Conservation (phyloP, 2,797 vertebrate genomes). For the Poliocrania exsul region DNA sequence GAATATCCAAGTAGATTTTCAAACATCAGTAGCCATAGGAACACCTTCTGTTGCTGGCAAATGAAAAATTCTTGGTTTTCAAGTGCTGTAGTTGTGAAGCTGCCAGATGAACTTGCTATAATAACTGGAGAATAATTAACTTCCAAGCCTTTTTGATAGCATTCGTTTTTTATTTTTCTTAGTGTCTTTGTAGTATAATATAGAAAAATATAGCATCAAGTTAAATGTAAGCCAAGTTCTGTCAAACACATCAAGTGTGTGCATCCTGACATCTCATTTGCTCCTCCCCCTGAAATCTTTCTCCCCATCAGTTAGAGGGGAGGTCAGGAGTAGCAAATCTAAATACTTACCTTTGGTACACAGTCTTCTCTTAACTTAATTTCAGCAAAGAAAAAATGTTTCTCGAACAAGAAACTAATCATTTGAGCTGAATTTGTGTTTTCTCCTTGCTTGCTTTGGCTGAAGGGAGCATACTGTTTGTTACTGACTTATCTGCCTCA, state of each 20-base stretch:
- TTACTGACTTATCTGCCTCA: neutral
- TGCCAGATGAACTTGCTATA: neutral
- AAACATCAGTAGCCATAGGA: neutral
- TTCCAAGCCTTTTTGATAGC: neutral
- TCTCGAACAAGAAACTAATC: neutral
- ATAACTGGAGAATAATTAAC: neutral
- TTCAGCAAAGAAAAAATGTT: too few species aligned
- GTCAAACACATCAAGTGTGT: neutral
- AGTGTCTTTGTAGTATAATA: neutral
- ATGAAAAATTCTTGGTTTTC: neutral
- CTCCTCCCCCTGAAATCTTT: neutral
- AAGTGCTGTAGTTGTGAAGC: neutral
- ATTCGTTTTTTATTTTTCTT: neutral
- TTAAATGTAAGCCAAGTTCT: neutral
- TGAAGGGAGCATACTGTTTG: neutral
- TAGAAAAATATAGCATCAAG: neutral
- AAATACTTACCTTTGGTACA: neutral
- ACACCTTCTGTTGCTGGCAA: neutral
- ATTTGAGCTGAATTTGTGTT: neutral
- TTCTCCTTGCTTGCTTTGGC: neutral
- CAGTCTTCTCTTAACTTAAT: neutral
- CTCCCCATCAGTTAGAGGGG: neutral
- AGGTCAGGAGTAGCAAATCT: neutral
- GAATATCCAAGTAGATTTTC: neutral
- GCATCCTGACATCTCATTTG: neutral